Evolutionary conservation across 1,140 invertebrate species (phyloP), one percentile per base, ranked within the genome.

Genomic region (Zaprionus gabonicus): DNA sequence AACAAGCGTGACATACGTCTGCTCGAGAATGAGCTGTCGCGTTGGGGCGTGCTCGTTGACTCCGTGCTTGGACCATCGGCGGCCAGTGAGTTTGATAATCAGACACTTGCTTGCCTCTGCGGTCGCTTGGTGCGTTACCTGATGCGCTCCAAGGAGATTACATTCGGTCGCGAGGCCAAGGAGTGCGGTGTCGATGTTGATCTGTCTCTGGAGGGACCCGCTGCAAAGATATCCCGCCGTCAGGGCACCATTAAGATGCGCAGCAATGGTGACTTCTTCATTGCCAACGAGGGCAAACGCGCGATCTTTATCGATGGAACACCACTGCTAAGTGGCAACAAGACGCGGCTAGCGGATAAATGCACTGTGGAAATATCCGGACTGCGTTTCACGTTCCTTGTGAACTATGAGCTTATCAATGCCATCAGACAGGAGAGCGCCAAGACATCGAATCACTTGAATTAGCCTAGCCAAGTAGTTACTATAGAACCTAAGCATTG

Each of bases 131-230:
- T 99, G 7, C 94, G 98, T 44, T 99, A 99, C 93, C 94, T 99
- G 20, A 99, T 99, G 97, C 94, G 98, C 69, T 98, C 97, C n/a
- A 95, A 96, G 93, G 98, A 99, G 96, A 99, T 99, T 28, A 98
- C 97, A 1, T 95, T 99, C 44, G 98, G 98, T 20, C 95, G 98
- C 67, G 96, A 96, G 76, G 97, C 98, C 1, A 96, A 97, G 86
- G 97, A 98, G 87, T 96, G 97, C 71, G 95, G 94, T 44, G 98
- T 99, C 17, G 99, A 99, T 93, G 98, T 99, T 17, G 98, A 99
- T 93, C 94, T 99, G 23, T 96, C 96, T 1, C 93, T 99, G 6
- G 99, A 99, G 94, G 99, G 98, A 1, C 95, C 97, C 28, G 95
- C 97, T 0, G 95, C 95, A 81, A 98, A 98, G 94, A 95, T 98